Percentiles rank a stretch among this genome's conserved stretches.
These are phyloP conservation scores for Epirrhoe tristata DNA, from an alignment of 2,888 invertebrate genomes.

Conservation along the genomic window DNA sequence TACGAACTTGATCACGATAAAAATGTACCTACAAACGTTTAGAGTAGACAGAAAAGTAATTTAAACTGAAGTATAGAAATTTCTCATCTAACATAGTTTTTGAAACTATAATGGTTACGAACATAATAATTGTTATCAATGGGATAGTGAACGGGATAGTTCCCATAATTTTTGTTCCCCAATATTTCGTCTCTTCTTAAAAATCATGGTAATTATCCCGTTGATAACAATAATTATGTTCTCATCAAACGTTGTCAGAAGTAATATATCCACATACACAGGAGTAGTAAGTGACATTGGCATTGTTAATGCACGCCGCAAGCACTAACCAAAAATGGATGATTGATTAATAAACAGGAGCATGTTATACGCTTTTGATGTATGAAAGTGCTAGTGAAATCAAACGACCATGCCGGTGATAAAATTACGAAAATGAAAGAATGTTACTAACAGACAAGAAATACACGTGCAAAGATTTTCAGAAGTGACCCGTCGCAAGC, in stretches of 20 bases:
- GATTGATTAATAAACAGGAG: constrained; percentile 27
- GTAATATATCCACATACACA: constrained; percentile 44
- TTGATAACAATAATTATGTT: no score
- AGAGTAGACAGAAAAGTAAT: neutral
- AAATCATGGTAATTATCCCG: no score
- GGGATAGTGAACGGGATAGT: no score
- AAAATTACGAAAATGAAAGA: constrained; percentile 10
- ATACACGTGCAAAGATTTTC: constrained; percentile 31
- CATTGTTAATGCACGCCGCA: constrained; percentile 59
- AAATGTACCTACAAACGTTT: neutral
- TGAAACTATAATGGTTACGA: no score
- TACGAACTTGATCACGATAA: neutral
- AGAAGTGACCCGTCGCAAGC: constrained; percentile 27
- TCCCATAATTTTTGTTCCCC: no score
- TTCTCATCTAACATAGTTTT: no score
- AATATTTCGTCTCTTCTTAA: no score
- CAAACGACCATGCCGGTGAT: constrained; percentile 11
- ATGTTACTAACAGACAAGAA: constrained; percentile 24
- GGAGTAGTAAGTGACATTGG: constrained; percentile 66
- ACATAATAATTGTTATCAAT: no score
- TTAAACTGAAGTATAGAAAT: neutral
- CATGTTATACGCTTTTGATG: constrained; percentile 14
- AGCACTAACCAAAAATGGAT: constrained; percentile 41
- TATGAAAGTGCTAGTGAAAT: constrained; percentile 26
- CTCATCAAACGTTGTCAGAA: constrained; percentile 1